Conservation (phyloP, 1,140 invertebrate genomes). For the Drosophila repleta region DNA sequence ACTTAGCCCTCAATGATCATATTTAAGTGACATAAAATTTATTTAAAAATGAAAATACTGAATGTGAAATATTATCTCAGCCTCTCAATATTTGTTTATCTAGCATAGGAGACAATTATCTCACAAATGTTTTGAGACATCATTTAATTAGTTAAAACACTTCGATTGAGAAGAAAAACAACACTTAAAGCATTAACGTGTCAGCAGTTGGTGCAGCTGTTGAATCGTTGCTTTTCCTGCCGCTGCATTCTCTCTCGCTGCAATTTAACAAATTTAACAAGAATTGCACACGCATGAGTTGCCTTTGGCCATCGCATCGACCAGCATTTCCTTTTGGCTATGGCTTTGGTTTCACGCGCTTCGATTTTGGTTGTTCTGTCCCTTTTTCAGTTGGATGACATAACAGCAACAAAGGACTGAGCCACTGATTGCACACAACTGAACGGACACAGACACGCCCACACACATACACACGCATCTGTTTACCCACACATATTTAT, state of each 20-base stretch:
- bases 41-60: too few species aligned
- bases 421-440: neutral
- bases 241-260: neutral
- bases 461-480: neutral
- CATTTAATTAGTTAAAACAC: too few species aligned
- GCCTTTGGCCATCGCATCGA: conserved; percentile 19
- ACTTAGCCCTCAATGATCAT: too few species aligned
- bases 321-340: conserved; percentile 30
- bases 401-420: conserved; percentile 3
- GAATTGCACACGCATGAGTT: conserved; percentile 4
- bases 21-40: too few species aligned
- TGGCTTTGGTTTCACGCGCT: conserved; percentile 37
- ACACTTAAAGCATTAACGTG: neutral
- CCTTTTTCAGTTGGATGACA: neutral
- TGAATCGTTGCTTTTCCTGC: neutral
- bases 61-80: too few species aligned
- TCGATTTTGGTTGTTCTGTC: conserved; percentile 4
- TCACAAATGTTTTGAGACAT: too few species aligned
- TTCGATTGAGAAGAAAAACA: too few species aligned
- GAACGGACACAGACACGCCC: neutral
- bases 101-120: too few species aligned
- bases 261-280: conserved; percentile 23
- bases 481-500: conserved; percentile 14
- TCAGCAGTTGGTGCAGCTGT: conserved; percentile 11
- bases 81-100: too few species aligned